Conservation (phyloP, 2,113 vertebrate species). For the Calyptomena viridis region DNA sequence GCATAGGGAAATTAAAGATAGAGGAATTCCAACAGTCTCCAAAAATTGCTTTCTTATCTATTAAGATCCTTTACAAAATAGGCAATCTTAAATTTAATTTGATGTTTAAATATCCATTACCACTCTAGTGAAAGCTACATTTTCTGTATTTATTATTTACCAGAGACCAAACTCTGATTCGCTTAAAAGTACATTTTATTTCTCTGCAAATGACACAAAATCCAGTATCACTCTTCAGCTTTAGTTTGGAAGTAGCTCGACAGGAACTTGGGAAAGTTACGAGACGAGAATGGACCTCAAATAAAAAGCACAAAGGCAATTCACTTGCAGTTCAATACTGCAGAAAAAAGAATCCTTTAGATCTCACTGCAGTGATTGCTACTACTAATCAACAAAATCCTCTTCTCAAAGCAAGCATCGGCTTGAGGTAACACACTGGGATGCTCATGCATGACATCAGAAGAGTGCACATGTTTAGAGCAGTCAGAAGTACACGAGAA, state of each 20-base stretch:
- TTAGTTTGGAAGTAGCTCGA: neutral
- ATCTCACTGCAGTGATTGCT: neutral
- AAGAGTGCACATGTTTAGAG: neutral
- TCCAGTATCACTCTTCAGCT: neutral
- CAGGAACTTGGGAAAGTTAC: neutral
- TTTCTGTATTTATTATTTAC: neutral
- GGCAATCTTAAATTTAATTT: neutral
- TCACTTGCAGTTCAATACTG: neutral
- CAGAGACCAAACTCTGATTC: neutral
- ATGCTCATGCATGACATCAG: neutral
- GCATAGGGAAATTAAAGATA: neutral
- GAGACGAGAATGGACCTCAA: neutral
- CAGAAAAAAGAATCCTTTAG: neutral
- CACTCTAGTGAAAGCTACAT: neutral
- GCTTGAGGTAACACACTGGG: neutral
- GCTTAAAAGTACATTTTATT: constrained; percentile 2
- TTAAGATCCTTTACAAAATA: neutral
- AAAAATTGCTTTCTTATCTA: neutral
- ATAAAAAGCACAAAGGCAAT: neutral
- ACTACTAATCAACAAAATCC: neutral
- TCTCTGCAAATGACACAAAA: neutral
- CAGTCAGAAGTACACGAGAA: neutral
- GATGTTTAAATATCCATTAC: neutral
- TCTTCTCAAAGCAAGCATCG: neutral
- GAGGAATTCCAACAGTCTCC: neutral